Conservation (phyloP, 2,888 invertebrate genomes). For the Agrotis clavis region DNA sequence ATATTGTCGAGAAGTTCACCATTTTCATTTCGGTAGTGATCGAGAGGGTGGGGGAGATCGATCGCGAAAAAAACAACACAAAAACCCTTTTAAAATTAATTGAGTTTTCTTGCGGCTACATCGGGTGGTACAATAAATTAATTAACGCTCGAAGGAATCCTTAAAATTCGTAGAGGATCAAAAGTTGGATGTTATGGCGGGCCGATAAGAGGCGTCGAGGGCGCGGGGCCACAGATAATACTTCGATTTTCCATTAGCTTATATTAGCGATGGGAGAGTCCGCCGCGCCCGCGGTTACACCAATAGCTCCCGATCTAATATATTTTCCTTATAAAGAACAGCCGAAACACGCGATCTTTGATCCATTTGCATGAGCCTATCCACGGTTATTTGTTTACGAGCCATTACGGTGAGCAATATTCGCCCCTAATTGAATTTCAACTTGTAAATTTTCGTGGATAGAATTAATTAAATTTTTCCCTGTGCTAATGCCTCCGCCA, state of each 20-base stretch:
- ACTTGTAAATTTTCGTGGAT: conserved; percentile 86
- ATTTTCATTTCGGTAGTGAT: conserved; percentile 80
- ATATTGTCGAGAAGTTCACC: conserved; percentile 83
- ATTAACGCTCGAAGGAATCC: conserved; percentile 90
- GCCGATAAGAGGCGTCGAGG: conserved; percentile 67
- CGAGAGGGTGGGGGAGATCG: conserved; percentile 72
- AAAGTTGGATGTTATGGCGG: conserved; percentile 83
- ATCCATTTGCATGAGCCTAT: conserved; percentile 87
- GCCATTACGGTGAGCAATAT: conserved; percentile 83
- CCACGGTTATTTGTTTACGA: conserved; percentile 86
- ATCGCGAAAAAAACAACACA: conserved; percentile 89
- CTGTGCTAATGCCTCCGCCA: conserved; percentile 72
- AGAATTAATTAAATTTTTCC: conserved; percentile 86
- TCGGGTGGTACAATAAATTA: conserved; percentile 90
- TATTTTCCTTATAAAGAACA: conserved; percentile 88
- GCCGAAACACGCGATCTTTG: conserved; percentile 89
- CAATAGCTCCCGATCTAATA: conserved; percentile 84
- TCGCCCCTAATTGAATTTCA: conserved; percentile 86
- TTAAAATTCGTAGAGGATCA: conserved; percentile 90
- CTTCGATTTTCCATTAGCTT: conserved; percentile 91
- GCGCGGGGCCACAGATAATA: conserved; percentile 84
- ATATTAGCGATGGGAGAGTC: conserved; percentile 88
- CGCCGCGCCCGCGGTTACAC: conserved; percentile 81
- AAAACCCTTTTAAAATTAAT: conserved; percentile 92
- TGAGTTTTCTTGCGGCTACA: conserved; percentile 91